These are phyloP conservation scores for Spondyliosoma cantharus DNA, from an alignment of 2,797 vertebrate species.

Conservation along the genomic window DNA sequence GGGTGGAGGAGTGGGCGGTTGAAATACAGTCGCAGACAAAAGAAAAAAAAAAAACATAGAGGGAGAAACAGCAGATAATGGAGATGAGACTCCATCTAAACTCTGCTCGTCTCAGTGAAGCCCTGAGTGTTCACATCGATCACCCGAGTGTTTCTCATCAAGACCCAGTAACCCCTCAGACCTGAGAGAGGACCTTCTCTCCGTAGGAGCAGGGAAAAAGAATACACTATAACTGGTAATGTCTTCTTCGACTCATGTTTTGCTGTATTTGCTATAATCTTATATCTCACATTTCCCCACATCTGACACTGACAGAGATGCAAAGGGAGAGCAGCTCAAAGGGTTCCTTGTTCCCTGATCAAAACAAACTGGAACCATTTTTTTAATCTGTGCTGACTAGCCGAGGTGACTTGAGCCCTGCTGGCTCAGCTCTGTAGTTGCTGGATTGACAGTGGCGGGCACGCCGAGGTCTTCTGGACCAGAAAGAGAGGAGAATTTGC, in stretches of 20 bases:
- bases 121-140: conserved; percentile 65
- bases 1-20: conserved; percentile 23
- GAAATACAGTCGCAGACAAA: conserved; percentile 15
- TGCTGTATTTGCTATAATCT: neutral
- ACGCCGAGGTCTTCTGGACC: conserved; percentile 31
- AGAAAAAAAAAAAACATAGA: neutral
- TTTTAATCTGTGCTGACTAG: conserved; percentile 28
- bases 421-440: conserved; percentile 39
- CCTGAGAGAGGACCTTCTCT: conserved; percentile 18
- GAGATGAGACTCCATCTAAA: conserved; percentile 64
- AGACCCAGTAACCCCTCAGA: conserved; percentile 45
- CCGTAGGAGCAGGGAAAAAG: neutral
- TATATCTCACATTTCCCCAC: neutral
- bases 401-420: conserved; percentile 26
- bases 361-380: conserved; percentile 37
- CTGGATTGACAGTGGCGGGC: conserved; percentile 40
- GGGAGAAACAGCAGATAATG: conserved; percentile 49
- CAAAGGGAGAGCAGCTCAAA: conserved; percentile 2
- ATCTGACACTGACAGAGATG: neutral
- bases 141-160: conserved; percentile 55
- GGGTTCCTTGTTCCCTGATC: conserved; percentile 17
- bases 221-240: neutral
- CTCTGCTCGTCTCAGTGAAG: conserved; percentile 48
- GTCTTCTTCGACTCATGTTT: neutral
- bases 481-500: conserved; percentile 8